Conservation (phyloP, 2,888 invertebrate species). For the Pocota personata region DNA sequence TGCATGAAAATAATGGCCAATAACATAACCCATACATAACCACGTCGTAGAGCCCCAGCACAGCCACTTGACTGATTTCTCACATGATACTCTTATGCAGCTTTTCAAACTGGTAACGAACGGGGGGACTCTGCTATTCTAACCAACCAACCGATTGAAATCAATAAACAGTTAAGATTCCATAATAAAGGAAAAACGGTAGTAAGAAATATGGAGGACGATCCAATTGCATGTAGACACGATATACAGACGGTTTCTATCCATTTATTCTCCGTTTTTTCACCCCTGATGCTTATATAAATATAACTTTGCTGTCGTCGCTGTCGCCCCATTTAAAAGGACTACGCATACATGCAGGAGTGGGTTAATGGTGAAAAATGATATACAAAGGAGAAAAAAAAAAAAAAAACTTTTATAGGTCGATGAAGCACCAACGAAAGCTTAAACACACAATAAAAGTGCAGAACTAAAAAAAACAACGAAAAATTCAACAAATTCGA, state of each 20-base stretch:
- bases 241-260: constrained; percentile 36
- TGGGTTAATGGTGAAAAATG: constrained; percentile 35
- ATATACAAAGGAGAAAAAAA: constrained; percentile 13
- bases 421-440: not conserved
- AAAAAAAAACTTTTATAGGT: not conserved
- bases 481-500: not conserved
- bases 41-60: not conserved
- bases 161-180: constrained; percentile 67
- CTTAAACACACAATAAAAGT: not conserved
- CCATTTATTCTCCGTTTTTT: too few species aligned
- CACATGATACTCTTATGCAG: not conserved
- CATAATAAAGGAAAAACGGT: constrained; percentile 14
- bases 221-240: constrained; percentile 51
- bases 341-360: constrained; percentile 43
- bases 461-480: not conserved
- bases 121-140: not conserved
- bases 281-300: not conserved
- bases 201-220: constrained; percentile 5
- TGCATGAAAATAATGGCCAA: constrained; percentile 12
- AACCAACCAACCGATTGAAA: constrained; percentile 31
- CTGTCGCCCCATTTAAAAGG: constrained; percentile 8
- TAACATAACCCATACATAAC: constrained; percentile 2
- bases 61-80: constrained; percentile 31
- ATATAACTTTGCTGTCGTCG: not conserved
- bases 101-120: constrained; percentile 1